Evolutionary conservation across 2,797 vertebrate genomes (phyloP).

Genomic region (Lagodon rhomboides): DNA sequence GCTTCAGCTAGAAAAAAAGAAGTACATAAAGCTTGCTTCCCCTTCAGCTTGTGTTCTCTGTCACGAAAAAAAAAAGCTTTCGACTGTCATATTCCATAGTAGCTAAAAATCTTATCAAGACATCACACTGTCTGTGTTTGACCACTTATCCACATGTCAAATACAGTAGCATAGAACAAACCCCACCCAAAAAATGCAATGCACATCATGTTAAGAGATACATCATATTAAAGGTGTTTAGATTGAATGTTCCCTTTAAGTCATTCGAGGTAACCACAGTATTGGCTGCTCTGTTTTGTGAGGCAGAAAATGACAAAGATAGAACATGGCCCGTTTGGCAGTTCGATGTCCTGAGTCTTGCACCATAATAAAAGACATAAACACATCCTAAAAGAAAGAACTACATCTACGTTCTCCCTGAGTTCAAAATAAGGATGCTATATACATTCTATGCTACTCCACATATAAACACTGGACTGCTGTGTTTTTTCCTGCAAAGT

Average conservation of each 20-base stretch:
- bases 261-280: background rate
- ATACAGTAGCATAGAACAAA: background rate
- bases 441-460: background rate
- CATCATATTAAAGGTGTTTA: background rate
- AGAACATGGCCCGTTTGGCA: slow-evolving; percentile 46
- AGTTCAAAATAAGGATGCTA: slow-evolving; percentile 31
- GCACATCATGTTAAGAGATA: background rate
- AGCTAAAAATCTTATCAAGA: background rate
- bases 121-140: background rate
- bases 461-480: background rate
- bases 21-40: background rate
- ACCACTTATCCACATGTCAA: background rate
- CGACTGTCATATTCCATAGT: background rate
- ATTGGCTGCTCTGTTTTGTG: slow-evolving; percentile 5
- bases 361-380: slow-evolving; percentile 26
- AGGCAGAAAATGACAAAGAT: slow-evolving; percentile 6
- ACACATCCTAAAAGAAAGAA: slow-evolving; percentile 16
- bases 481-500: slow-evolving; percentile 5
- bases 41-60: background rate
- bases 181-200: background rate
- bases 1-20: background rate
- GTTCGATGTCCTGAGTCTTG: slow-evolving; percentile 11
- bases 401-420: slow-evolving; percentile 34
- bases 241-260: background rate
- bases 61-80: background rate